Evolutionary conservation across 2,113 vertebrate species (phyloP), one percentile per base, ranked within the genome.

Genomic region (Dicerorhinus sumatrensis): DNA sequence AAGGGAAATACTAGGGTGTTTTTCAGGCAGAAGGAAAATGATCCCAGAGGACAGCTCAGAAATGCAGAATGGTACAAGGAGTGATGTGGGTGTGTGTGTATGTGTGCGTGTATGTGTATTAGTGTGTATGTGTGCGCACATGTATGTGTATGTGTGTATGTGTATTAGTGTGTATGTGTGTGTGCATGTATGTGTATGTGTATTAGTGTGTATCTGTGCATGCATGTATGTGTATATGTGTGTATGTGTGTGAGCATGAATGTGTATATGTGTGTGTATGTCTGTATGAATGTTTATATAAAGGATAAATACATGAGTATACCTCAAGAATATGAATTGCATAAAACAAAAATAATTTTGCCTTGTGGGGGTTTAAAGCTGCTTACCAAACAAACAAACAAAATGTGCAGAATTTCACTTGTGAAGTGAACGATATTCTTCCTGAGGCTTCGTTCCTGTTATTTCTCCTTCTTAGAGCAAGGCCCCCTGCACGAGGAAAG

Each of bases 371-470:
- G 13, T 75, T 75, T 51, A 4, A 48, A n/a, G 29, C 69, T 56
- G 48, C 33, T 67, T 17, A n/a, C 33, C 8, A 20, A 62, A 31
- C 21, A 42, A 42, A 25, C 36, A 29, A 51, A 5, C 12, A 46
- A 3, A 3, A 21, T 23, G 14, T 20, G 54, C 17, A 36, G 75
- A n/a, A 10, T 21, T 86, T 69, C 29, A 31, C 13, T 29, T 33
- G 31, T 6, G 13, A 2, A 21, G 73, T 2, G 39, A 4, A 10
- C 16, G 0, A 2, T 9, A 5, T 5, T 29, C 36, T 21, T 72
- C 8, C 18, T 0, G 48, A 2, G 17, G 80, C 70, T 11, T 2
- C 10, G 0, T 21, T 18, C 20, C 56, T 21, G 4, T 23, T n/a
- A 10, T 36, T 20, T 18, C 33, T 20, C 36, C 27, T 84, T 18